Evolutionary conservation across 2,888 invertebrate species (phyloP).

Genomic region (Agrilus cyanescens): DNA sequence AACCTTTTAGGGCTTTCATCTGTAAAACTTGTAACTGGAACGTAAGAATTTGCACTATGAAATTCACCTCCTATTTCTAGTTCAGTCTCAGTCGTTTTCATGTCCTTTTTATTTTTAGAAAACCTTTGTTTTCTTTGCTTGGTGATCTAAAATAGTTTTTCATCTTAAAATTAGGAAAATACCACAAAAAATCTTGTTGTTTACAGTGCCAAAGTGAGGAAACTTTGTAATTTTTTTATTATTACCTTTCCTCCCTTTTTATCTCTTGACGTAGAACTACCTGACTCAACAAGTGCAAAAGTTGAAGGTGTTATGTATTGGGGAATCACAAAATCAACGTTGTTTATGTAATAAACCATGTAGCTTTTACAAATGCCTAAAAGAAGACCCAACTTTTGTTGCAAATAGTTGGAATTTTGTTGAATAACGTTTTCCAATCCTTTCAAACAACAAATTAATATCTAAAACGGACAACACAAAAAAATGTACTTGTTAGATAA

Average conservation of each 20-base stretch:
- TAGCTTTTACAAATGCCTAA: conserved; percentile 47
- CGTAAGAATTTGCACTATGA: conserved; percentile 2
- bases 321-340: conserved; percentile 37
- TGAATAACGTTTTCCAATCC: conserved; percentile 31
- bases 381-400: conserved; percentile 37
- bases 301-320: conserved; percentile 47
- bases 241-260: conserved; percentile 50
- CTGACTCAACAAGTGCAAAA: conserved; percentile 43
- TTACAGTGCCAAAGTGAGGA: not conserved
- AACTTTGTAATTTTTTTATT: conserved; percentile 10
- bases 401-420: conserved; percentile 26
- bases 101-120: conserved; percentile 11
- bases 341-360: conserved; percentile 40
- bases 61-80: not conserved
- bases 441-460: conserved; percentile 34
- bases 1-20: conserved; percentile 5
- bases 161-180: not conserved
- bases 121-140: conserved; percentile 16
- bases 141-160: conserved; percentile 8
- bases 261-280: conserved; percentile 22
- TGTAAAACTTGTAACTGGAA: conserved; percentile 6
- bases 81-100: conserved; percentile 7
- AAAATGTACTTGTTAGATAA: not conserved
- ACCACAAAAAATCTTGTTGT: not conserved
- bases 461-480: conserved; percentile 30